phyloP scores from a whole-genome alignment of 2,888 invertebrate species.

The Mechanitis messenoides region DNA sequence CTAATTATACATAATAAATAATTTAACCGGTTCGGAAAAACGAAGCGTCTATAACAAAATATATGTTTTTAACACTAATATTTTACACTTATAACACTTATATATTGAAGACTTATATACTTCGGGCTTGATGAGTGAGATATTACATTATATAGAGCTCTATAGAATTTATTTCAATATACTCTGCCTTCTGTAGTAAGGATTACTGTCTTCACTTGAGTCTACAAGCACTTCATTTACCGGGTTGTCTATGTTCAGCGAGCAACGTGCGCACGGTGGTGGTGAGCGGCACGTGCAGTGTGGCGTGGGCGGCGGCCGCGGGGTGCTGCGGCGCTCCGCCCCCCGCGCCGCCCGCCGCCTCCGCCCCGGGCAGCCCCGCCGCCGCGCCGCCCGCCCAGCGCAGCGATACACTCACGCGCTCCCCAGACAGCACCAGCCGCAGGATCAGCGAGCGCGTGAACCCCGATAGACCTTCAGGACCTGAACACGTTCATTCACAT shows the following conservation, averaged over 20 bases:
- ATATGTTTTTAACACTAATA: too few species aligned
- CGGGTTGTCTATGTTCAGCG: conserved; percentile 70
- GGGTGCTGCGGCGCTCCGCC: conserved; percentile 75
- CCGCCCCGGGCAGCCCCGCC: conserved; percentile 43
- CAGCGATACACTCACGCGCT: conserved; percentile 87
- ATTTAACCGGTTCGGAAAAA: too few species aligned
- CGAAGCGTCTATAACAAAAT: too few species aligned
- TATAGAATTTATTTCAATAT: too few species aligned
- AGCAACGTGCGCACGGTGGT: conserved; percentile 85
- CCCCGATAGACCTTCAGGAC: conserved; percentile 83
- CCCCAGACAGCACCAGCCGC: conserved; percentile 90
- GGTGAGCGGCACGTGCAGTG: conserved; percentile 84
- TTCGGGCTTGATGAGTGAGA: too few species aligned
- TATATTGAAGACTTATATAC: too few species aligned
- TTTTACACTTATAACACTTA: too few species aligned
- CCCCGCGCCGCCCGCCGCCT: conserved; percentile 74
- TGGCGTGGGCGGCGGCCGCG: conserved; percentile 78
- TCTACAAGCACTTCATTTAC: conserved; percentile 36
- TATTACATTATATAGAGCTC: too few species aligned
- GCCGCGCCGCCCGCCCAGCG: conserved; percentile 52
- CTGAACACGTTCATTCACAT: conserved; percentile 27
- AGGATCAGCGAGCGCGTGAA: conserved; percentile 91
- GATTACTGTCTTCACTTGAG: neutral
- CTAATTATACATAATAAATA: too few species aligned
- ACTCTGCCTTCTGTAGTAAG: too few species aligned